These are phyloP conservation scores for Muricea muricata DNA, from an alignment of 92 coral and sea anemone genomes.

Conservation along the genomic window DNA sequence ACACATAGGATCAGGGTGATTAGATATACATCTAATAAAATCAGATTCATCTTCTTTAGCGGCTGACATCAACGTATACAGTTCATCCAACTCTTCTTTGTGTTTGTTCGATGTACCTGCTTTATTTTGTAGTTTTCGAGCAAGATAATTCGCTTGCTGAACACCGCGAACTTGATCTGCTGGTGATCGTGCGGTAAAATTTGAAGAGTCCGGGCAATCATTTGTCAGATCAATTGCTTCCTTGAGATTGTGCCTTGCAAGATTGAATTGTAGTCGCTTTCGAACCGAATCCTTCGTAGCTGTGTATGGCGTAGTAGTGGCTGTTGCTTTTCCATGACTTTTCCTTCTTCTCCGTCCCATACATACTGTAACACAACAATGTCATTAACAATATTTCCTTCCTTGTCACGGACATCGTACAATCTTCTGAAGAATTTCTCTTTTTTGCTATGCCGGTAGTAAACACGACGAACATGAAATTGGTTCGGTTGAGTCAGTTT, in stretches of 20 bases:
- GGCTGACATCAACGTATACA: constrained; percentile 21
- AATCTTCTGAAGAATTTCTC: too few species aligned
- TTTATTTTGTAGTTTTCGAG: constrained; percentile 14
- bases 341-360: too few species aligned
- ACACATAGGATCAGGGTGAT: constrained; percentile 62
- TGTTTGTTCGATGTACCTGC: constrained; percentile 31
- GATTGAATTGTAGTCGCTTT: constrained; percentile 11
- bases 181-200: constrained; percentile 19
- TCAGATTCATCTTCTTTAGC: constrained; percentile 35
- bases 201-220: background rate
- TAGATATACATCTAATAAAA: constrained; percentile 43
- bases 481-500: too few species aligned
- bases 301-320: too few species aligned
- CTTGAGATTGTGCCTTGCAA: constrained; percentile 21
- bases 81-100: constrained; percentile 39
- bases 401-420: too few species aligned
- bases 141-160: constrained; percentile 24
- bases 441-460: too few species aligned
- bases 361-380: too few species aligned
- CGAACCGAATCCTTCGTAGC: too few species aligned
- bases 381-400: too few species aligned
- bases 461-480: too few species aligned
- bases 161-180: constrained; percentile 32
- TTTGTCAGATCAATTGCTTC: constrained; percentile 45
- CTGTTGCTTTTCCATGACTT: too few species aligned